A percentile compares a stretch with the other conserved stretches of the same genome.
These are phyloP conservation scores for Lithosia quadra DNA, from an alignment of 2,888 invertebrate genomes.

Conservation along the genomic window DNA sequence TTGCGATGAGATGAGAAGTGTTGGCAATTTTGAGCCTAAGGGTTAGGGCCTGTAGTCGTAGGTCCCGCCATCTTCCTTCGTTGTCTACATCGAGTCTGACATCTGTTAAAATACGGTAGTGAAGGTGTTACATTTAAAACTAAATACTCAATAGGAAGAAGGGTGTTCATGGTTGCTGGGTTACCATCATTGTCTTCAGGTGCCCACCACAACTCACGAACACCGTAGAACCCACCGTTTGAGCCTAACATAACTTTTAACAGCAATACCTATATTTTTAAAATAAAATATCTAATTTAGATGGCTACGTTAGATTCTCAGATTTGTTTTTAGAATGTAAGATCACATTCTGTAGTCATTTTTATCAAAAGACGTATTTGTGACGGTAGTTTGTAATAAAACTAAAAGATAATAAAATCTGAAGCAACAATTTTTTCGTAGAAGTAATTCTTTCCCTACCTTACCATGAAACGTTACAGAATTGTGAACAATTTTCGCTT, in stretches of 20 bases:
- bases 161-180: background rate
- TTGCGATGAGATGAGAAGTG: too few species aligned
- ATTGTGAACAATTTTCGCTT: background rate
- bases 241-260: constrained; percentile 27
- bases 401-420: background rate
- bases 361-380: constrained; percentile 60
- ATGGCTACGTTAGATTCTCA: constrained; percentile 65
- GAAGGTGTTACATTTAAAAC: background rate
- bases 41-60: too few species aligned
- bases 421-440: constrained; percentile 45
- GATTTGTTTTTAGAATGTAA: constrained; percentile 64
- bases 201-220: background rate
- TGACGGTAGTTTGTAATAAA: constrained; percentile 18
- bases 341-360: constrained; percentile 48
- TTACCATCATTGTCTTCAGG: background rate
- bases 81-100: background rate
- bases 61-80: too few species aligned
- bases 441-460: constrained; percentile 15
- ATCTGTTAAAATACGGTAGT: background rate
- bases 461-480: background rate
- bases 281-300: constrained; percentile 60
- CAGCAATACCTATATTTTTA: constrained; percentile 66
- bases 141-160: constrained; percentile 4
- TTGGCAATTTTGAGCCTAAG: too few species aligned
- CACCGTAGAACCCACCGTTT: background rate